A percentile compares a stretch with the other conserved stretches of the same genome.
Evolutionary conservation across 35 echinoderm and acorn worm species (phyloP).

Genomic region (Patiria miniata): DNA sequence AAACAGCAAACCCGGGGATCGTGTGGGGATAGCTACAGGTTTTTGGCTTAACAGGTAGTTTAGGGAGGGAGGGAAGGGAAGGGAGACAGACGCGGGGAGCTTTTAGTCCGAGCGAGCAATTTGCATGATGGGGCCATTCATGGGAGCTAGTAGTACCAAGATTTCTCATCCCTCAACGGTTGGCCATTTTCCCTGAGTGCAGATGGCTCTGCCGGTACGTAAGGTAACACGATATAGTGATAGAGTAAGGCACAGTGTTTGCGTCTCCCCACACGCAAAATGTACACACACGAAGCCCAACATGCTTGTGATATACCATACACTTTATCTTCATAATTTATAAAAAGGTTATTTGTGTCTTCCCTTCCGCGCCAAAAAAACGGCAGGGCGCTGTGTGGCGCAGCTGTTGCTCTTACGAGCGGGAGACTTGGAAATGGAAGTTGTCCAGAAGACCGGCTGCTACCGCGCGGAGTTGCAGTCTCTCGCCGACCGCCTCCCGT

Average conservation of each 20-base stretch:
- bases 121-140: constrained; percentile 1
- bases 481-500: too few relatives aligned
- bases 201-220: background rate
- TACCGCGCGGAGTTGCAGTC: background rate
- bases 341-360: background rate
- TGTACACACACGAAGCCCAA: background rate
- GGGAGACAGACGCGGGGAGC: constrained; percentile 1
- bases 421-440: background rate
- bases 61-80: too few relatives aligned
- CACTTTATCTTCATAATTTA: constrained; percentile 7
- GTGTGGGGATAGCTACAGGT: constrained; percentile 16
- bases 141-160: background rate
- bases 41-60: constrained; percentile 25
- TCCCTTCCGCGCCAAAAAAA: background rate
- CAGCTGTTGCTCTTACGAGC: background rate
- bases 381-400: background rate
- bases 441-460: background rate
- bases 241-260: background rate
- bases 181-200: background rate
- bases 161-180: background rate
- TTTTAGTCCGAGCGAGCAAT: background rate
- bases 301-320: background rate
- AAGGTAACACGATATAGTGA: background rate
- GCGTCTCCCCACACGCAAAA: background rate
- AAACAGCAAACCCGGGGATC: constrained; percentile 1